A percentile compares a stretch with the other conserved stretches of the same genome.
These are phyloP conservation scores for Nomia melanderi DNA, from an alignment of 1,140 invertebrate genomes.

Conservation along the genomic window DNA sequence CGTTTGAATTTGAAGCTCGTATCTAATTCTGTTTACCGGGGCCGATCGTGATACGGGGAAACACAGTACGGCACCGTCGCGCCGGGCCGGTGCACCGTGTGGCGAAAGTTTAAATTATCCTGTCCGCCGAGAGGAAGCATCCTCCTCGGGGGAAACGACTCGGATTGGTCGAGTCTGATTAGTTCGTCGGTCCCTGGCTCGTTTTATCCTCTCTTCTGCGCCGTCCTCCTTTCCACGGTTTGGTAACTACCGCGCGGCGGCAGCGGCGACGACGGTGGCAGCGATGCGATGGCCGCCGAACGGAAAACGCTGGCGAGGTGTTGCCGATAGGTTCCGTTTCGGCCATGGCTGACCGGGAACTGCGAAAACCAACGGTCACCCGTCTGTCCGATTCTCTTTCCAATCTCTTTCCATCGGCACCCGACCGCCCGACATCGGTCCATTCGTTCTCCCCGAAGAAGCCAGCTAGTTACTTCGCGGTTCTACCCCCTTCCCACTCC, in stretches of 20 bases:
- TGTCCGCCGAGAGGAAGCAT: conserved; percentile 69
- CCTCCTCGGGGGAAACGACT: conserved; percentile 64
- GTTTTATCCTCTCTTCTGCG: conserved; percentile 66
- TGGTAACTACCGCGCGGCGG: conserved; percentile 38
- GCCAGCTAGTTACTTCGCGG: background rate
- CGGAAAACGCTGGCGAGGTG: conserved; percentile 42
- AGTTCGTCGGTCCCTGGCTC: conserved; percentile 71
- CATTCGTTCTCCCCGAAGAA: background rate
- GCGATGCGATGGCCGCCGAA: too few species aligned
- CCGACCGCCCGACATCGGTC: background rate
- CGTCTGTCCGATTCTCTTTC: conserved; percentile 8
- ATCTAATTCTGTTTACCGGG: conserved; percentile 68
- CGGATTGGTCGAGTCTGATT: conserved; percentile 78
- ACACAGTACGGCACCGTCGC: too few species aligned
- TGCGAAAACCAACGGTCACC: conserved; percentile 11
- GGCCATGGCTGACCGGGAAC: conserved; percentile 35
- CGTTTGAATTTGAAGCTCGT: conserved; percentile 63
- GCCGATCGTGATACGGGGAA: conserved; percentile 50
- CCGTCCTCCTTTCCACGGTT: conserved; percentile 46
- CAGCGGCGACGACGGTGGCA: too few species aligned
- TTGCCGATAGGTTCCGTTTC: conserved; percentile 30
- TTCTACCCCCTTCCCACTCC: background rate
- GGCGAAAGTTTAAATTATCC: conserved; percentile 78
- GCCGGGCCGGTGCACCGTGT: conserved; percentile 16
- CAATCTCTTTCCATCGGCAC: background rate